Conservation (phyloP, 2,888 invertebrate species). For the Oscheius onirici region DNA sequence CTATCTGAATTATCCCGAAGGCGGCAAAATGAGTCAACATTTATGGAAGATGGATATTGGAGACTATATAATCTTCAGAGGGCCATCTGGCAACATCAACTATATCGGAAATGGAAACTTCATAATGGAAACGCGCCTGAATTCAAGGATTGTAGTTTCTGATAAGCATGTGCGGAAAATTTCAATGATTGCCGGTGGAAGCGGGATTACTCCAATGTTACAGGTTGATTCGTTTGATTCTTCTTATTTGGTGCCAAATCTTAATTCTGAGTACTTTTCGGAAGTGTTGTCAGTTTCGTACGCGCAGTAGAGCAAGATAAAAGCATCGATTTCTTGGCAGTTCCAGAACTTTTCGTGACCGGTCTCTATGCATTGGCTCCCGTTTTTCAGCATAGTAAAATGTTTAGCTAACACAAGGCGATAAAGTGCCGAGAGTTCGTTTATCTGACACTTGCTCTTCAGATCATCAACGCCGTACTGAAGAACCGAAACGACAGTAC, state of each 20-base stretch:
- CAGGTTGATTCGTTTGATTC: slow-evolving; percentile 78
- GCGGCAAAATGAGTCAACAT: slow-evolving; percentile 93
- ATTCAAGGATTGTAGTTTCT: slow-evolving; percentile 80
- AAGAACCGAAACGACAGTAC: slow-evolving; percentile 82
- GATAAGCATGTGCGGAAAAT: slow-evolving; percentile 77
- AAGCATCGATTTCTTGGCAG: too few species aligned
- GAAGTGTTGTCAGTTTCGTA: too few species aligned
- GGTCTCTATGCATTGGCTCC: too few species aligned
- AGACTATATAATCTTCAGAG: slow-evolving; percentile 88
- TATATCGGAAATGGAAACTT: slow-evolving; percentile 77
- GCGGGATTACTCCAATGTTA: slow-evolving; percentile 95
- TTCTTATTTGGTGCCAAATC: too few species aligned
- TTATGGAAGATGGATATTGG: slow-evolving; percentile 88
- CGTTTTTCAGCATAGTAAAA: too few species aligned
- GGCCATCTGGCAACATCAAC: slow-evolving; percentile 79
- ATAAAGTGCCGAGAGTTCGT: too few species aligned
- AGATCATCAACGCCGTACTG: slow-evolving; percentile 84
- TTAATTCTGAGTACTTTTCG: too few species aligned
- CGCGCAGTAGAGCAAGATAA: too few species aligned
- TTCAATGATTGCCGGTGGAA: slow-evolving; percentile 93
- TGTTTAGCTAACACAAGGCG: too few species aligned
- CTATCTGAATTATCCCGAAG: slow-evolving; percentile 93
- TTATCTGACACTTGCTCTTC: neutral
- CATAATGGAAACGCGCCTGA: slow-evolving; percentile 79
- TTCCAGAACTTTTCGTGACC: too few species aligned